Conservation (phyloP, 2,797 vertebrate genomes). For the Coendou prehensilis region DNA sequence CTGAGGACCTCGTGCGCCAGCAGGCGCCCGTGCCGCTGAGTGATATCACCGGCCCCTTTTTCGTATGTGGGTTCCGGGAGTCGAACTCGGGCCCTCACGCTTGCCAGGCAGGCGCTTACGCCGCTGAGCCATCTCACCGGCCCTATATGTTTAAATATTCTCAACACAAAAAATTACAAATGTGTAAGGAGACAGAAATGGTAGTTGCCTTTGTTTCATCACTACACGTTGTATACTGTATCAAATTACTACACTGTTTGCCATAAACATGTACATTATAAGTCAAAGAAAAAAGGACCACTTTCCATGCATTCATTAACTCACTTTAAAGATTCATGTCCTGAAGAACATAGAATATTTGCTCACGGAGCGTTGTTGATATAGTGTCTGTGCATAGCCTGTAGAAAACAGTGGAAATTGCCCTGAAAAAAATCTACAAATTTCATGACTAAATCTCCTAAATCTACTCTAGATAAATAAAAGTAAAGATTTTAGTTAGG, state of each 20-base stretch:
- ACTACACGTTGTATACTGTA: neutral
- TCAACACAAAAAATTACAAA: neutral
- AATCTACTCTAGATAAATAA: neutral
- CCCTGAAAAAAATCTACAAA: neutral
- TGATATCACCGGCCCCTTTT: too few relatives aligned
- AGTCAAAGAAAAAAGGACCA: neutral
- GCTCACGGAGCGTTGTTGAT: fast-evolving
- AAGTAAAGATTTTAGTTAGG: neutral
- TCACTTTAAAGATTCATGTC: neutral
- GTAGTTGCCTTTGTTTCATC: neutral
- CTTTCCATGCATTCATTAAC: neutral
- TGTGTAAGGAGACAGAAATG: neutral
- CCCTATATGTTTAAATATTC: neutral
- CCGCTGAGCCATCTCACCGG: too few relatives aligned
- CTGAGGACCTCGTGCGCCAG: too few relatives aligned
- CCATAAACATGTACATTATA: neutral
- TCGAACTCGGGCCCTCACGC: too few relatives aligned
- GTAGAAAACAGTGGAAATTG: neutral
- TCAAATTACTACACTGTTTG: neutral
- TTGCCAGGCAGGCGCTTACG: too few relatives aligned
- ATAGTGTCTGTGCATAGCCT: neutral
- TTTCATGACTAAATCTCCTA: neutral
- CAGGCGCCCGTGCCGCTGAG: too few relatives aligned
- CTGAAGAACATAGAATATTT: neutral
- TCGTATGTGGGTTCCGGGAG: too few relatives aligned